Percentiles rank a stretch among this genome's conserved stretches.
phyloP scores from a whole-genome alignment of 2,113 vertebrate species.

The Apodemus sylvaticus region DNA sequence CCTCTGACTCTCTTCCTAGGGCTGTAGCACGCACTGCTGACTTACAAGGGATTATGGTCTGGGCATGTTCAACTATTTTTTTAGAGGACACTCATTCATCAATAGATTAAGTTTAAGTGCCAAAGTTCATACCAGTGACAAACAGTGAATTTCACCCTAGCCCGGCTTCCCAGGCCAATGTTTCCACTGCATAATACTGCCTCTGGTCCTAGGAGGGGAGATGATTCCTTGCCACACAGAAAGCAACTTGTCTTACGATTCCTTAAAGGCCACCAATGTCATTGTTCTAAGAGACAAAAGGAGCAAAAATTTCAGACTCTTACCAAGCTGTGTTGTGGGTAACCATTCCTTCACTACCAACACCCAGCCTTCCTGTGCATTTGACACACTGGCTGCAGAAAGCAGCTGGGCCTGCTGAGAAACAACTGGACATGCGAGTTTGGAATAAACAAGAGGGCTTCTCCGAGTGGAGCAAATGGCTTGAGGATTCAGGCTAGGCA shows the following conservation, averaged over 20 bases:
- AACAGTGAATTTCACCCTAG: neutral
- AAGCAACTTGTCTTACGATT: neutral
- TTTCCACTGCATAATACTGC: neutral
- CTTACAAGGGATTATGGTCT: neutral
- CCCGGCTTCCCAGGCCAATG: neutral
- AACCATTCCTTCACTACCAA: neutral
- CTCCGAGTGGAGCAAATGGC: neutral
- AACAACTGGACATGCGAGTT: neutral
- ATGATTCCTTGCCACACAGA: neutral
- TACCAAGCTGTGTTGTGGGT: neutral
- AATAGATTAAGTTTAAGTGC: neutral
- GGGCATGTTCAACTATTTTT: neutral
- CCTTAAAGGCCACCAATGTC: neutral
- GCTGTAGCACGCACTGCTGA: neutral
- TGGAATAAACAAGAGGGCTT: constrained; percentile 18
- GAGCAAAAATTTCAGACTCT: neutral
- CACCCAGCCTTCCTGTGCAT: neutral
- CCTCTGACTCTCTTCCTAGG: neutral
- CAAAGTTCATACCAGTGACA: neutral
- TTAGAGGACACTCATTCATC: neutral
- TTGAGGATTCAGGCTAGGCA: constrained; percentile 37
- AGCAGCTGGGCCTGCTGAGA: neutral
- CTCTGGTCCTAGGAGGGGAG: neutral
- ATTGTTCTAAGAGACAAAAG: neutral
- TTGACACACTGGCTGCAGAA: neutral